Base-by-base conservation (phyloP, 2,797 vertebrate species). In the Leucoraja ocellata region DNA sequence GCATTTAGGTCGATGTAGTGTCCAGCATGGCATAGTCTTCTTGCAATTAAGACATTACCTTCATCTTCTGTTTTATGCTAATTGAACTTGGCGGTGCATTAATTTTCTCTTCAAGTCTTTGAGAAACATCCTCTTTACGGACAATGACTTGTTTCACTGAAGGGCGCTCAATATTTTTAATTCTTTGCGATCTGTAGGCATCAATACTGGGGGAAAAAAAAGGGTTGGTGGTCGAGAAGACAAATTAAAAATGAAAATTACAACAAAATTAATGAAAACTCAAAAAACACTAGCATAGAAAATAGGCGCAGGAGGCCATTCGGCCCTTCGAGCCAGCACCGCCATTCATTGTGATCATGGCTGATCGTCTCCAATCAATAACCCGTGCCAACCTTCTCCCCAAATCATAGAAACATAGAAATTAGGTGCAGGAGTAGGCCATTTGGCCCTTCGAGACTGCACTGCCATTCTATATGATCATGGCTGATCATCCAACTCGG, bases 21-120 rank as follows among this genome's bases (percentile, higher is more conserved):
- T 68, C n/a, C 84, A 88, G 16, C n/a, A 36, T 68, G 84, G 5
- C 32, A 68, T 36, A 21, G n/a, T 68, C 61, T 14, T 88, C 39
- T 88, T 88, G 63, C 39, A 93, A 7, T 71, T 32, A 58, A 39
- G 46, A 68, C 63, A 36, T 25, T 94, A 99, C 99, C 98, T 99
- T 98, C 94, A 98, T 98, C 95, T 96, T 99, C 95, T 98, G 98
- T 95, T 98, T 99, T 94, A 98, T 94, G 93, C 96, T 97, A 94
- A 97, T 95, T 93, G 96, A 96, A 94, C 96, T 93, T 93, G 96
- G 94, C 81, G 94, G 95, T 39, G 93, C 94, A 93, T 95, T 96
- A 93, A 93, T 95, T 93, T 94, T 95, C n/a, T 96, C 97, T 71
- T 98, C 97, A 7, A 95, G 91, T 93, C 96, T 97, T 81, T 96